Percentiles rank a stretch among this genome's conserved stretches.
Evolutionary conservation across 1,140 invertebrate species (phyloP).

Genomic region (Parasteatoda tepidariorum): DNA sequence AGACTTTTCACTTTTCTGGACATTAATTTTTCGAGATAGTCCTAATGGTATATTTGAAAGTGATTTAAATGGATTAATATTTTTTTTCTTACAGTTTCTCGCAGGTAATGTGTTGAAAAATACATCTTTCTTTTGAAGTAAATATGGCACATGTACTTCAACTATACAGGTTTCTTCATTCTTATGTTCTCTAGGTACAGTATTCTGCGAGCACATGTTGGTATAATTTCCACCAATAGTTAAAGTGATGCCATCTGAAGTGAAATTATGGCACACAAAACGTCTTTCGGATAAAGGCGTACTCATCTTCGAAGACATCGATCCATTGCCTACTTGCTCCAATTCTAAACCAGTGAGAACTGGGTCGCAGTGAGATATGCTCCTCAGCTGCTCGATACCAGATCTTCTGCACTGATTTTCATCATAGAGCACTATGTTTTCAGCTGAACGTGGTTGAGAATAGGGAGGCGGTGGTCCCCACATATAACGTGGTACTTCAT

Average conservation of each 20-base stretch:
- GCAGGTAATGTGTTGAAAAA: conserved; percentile 47
- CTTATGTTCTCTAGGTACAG: conserved; percentile 27
- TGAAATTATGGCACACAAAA: conserved; percentile 60
- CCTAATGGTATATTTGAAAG: conserved; percentile 60
- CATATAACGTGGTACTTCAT: conserved; percentile 70
- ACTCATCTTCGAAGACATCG: conserved; percentile 55
- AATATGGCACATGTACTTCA: conserved; percentile 62
- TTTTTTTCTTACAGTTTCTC: conserved; percentile 40
- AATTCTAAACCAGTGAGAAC: conserved; percentile 27
- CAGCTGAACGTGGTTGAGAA: conserved; percentile 73
- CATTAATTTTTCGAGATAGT: conserved; percentile 55
- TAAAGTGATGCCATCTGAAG: conserved; percentile 60
- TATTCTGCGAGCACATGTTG: conserved; percentile 19
- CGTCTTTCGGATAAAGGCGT: conserved; percentile 59
- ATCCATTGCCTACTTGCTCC: conserved; percentile 30
- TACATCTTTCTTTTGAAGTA: conserved; percentile 41
- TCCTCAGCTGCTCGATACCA: conserved; percentile 11
- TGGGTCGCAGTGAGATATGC: conserved; percentile 15
- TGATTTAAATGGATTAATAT: conserved; percentile 56
- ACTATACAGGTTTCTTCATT: conserved; percentile 61
- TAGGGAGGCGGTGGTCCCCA: conserved; percentile 83
- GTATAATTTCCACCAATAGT: conserved; percentile 55
- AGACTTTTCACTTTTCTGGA: conserved; percentile 32
- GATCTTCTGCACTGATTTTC: conserved; percentile 25
- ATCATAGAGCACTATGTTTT: conserved; percentile 64